A percentile compares a stretch with the other conserved stretches of the same genome.
Evolutionary conservation across 2,797 vertebrate genomes (phyloP).

Genomic region (Megalops cyprinoides): DNA sequence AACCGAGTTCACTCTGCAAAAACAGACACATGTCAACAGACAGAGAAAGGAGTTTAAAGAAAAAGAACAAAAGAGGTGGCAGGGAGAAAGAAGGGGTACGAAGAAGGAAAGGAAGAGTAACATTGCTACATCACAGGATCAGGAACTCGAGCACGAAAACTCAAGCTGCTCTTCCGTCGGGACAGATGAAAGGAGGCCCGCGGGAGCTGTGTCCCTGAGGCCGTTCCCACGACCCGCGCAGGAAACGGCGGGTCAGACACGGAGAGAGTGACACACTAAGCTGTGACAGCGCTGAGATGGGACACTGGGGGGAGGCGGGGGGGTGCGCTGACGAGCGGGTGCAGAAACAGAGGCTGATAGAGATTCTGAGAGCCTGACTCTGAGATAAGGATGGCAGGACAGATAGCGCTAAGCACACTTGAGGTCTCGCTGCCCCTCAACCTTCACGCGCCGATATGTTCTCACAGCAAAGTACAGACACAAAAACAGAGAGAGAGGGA

Average conservation of each 20-base stretch:
- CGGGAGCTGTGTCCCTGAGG: constrained; percentile 35
- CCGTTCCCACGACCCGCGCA: constrained; percentile 68
- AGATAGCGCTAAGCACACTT: not conserved
- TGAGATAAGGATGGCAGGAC: constrained; percentile 7
- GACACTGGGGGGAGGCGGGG: not conserved
- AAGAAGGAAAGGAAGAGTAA: not conserved
- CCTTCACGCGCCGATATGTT: not conserved
- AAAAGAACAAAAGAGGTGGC: not conserved
- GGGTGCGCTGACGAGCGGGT: not conserved
- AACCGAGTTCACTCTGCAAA: not conserved
- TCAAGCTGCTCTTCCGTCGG: too few species aligned
- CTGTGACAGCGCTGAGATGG: not conserved
- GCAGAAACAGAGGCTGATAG: constrained; percentile 8
- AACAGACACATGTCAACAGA: not conserved
- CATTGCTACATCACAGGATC: not conserved
- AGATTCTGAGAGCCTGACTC: not conserved
- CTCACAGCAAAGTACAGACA: not conserved
- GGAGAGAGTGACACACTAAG: constrained; percentile 15
- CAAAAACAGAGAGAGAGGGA: not conserved
- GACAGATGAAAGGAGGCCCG: constrained; percentile 8
- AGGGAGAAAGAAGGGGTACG: not conserved
- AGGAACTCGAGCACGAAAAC: not conserved
- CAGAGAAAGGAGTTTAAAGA: too few species aligned
- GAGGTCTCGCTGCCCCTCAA: not conserved
- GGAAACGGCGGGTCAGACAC: constrained; percentile 58